These are phyloP conservation scores for Halcyon malimbica DNA, from an alignment of 2,113 vertebrate genomes.

Conservation along the genomic window DNA sequence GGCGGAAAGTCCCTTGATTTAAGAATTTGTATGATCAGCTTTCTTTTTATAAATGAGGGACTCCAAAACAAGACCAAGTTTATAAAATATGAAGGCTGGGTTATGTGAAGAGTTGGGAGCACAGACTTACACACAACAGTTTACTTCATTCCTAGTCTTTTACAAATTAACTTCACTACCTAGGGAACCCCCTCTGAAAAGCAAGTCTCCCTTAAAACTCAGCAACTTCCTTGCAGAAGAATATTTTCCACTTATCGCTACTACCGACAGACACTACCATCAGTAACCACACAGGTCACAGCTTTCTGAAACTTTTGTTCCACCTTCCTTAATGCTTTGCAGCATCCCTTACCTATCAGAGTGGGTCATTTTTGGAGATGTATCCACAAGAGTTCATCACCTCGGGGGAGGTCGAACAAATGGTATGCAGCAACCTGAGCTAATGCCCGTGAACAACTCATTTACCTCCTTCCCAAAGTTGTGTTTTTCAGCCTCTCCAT, in stretches of 20 bases:
- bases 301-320: neutral
- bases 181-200: neutral
- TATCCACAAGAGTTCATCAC: neutral
- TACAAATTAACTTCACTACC: neutral
- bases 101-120: neutral
- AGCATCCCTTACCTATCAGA: neutral
- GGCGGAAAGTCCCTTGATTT: neutral
- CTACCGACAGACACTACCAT: neutral
- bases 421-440: rapidly evolving
- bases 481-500: neutral
- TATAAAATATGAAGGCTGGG: neutral
- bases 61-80: neutral
- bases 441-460: too few species aligned
- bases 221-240: neutral
- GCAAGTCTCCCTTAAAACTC: neutral
- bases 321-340: neutral
- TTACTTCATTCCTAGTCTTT: neutral
- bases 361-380: neutral
- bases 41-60: neutral
- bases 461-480: neutral
- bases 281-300: neutral
- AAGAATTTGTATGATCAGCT: neutral
- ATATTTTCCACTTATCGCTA: neutral
- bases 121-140: rapidly evolving
- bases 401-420: neutral